These are phyloP conservation scores for Eulithis prunata DNA, from an alignment of 2,888 invertebrate genomes.

Conservation along the genomic window DNA sequence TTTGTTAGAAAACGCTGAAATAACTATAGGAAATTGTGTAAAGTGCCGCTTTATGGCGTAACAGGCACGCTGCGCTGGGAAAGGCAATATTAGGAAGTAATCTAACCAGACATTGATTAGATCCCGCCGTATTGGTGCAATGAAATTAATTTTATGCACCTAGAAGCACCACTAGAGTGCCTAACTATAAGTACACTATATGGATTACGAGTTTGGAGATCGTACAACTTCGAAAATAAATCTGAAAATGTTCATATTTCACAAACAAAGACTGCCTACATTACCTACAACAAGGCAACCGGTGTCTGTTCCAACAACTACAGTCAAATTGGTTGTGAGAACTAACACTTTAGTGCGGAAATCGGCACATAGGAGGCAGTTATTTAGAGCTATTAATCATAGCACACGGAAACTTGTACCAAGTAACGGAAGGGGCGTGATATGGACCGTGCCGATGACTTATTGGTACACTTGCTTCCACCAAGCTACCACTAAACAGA, in stretches of 20 bases:
- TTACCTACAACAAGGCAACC: background rate
- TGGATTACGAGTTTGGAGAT: no score
- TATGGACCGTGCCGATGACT: constrained; percentile 11
- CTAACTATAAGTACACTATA: no score
- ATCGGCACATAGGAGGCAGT: background rate
- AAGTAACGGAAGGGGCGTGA: constrained; percentile 18
- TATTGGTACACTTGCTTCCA: constrained; percentile 6
- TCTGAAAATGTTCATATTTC: no score
- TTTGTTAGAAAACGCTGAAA: background rate
- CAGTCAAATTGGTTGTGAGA: background rate
- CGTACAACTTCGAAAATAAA: background rate
- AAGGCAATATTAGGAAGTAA: no score
- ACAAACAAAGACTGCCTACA: background rate
- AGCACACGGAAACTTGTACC: background rate
- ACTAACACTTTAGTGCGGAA: constrained; percentile 9
- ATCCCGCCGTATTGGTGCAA: background rate
- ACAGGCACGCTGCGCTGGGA: constrained; percentile 7
- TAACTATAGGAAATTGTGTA: constrained; percentile 8
- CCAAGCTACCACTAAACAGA: background rate
- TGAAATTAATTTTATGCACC: background rate
- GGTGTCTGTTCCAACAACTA: background rate
- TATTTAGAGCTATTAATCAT: constrained; percentile 25
- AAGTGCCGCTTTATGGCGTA: constrained; percentile 24
- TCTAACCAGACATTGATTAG: constrained; percentile 7
- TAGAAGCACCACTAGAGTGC: background rate